Base-by-base conservation (phyloP, 2,888 invertebrate species). In the Drosophila recens region DNA sequence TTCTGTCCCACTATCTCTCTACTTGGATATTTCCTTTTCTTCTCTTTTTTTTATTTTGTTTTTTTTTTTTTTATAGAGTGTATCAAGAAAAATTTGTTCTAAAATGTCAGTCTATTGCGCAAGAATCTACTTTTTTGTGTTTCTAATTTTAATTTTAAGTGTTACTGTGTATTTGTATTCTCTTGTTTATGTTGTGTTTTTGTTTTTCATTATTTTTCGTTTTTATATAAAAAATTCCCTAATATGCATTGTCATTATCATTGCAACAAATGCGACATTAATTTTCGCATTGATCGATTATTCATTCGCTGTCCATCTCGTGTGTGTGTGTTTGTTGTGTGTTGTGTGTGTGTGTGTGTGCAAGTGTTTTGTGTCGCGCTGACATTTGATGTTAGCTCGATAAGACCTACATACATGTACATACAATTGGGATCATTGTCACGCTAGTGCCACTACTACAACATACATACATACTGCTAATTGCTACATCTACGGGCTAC, bases 31-130 rank as follows among this genome's bases (percentile, higher is more conserved):
- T n/a, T n/a, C n/a, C n/a, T n/a, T n/a, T n/a, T n/a, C n/a, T n/a
- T n/a, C n/a, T n/a, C n/a, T n/a, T n/a, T n/a, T n/a, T 38, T 6
- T 36, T 5, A 13, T 11, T 3, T 13, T 13, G 13, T 36, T 11
- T 3, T 13, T 36, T 13, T 36, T 13, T 34, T 17, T 42, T 56
- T 36, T 64, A 49, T 51, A 54, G 57, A 65, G 75, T 77, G 71
- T 74, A 72, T 67, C 69, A 68, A 80, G 73, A 80, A 76, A 90
- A 87, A 89, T 83, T 90, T 90, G 84, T 80, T 90, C 88, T 88
- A 88, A 87, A 89, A 82, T 80, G 79, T 90, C 90, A 90, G 90
- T 90, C 90, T 90, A 90, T 90, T 89, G 90, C 82, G 86, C 82
- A 84, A 83, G 51, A 67, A 83, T 76, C 80, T 82, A 79, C 67